Evolutionary conservation across 2,113 vertebrate species (phyloP).

Genomic region (Xerus inauris): DNA sequence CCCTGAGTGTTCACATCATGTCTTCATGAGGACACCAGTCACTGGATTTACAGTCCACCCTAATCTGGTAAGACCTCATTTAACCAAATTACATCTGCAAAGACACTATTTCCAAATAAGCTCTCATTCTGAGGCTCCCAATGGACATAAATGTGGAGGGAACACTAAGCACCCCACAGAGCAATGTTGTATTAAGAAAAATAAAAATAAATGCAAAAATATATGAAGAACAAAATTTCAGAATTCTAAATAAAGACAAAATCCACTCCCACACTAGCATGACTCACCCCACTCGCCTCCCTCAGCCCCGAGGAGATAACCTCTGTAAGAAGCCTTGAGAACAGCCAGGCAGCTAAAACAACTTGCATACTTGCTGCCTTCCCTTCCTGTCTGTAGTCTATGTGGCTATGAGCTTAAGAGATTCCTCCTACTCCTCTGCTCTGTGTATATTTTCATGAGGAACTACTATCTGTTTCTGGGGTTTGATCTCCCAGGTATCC

Average conservation of each 20-base stretch:
- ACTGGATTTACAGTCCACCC: neutral
- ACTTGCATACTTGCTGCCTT: neutral
- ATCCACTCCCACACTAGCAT: neutral
- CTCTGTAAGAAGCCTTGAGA: neutral
- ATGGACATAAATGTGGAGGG: neutral
- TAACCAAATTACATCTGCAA: neutral
- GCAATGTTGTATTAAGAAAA: neutral
- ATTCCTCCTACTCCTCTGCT: neutral
- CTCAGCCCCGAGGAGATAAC: neutral
- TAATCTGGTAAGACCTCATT: neutral
- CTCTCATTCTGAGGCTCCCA: neutral
- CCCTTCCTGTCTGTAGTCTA: neutral
- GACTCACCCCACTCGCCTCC: neutral
- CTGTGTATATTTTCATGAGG: neutral
- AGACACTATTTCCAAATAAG: constrained; percentile 6
- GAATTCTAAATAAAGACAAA: constrained; percentile 8
- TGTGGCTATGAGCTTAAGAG: neutral
- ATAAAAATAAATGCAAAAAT: constrained; percentile 21
- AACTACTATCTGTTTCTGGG: neutral
- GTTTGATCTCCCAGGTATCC: neutral
- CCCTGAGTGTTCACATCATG: neutral
- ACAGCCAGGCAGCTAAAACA: neutral
- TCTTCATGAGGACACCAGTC: neutral
- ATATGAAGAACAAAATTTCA: neutral
- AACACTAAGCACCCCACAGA: neutral